These are phyloP conservation scores for Phalacrocorax carbo DNA, from an alignment of 2,113 vertebrate species.

Conservation along the genomic window DNA sequence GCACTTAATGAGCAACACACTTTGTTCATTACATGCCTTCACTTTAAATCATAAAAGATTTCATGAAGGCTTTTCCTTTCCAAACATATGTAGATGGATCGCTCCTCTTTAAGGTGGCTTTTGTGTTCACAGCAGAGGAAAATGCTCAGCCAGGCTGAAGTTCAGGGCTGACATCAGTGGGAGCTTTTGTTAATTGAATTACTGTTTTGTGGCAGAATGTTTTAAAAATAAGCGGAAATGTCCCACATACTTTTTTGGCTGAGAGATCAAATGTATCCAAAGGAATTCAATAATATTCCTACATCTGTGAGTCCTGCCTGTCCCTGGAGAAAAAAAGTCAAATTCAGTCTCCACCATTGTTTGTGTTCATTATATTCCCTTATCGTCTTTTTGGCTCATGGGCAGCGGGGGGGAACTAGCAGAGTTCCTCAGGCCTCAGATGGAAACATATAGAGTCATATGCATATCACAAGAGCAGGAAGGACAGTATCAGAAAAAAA, in stretches of 20 bases:
- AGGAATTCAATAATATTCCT: constrained; percentile 72
- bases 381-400: constrained; percentile 30
- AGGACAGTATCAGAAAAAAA: constrained; percentile 45
- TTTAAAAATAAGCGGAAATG: constrained; percentile 70
- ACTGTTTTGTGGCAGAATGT: constrained; percentile 67
- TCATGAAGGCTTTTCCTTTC: constrained; percentile 39
- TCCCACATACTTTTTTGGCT: constrained; percentile 64
- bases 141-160: constrained; percentile 14
- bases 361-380: constrained; percentile 59
- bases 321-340: constrained; percentile 46
- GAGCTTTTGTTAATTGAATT: constrained; percentile 64
- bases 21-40: constrained; percentile 36
- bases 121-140: constrained; percentile 4
- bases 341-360: constrained; percentile 50
- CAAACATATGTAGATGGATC: constrained; percentile 13
- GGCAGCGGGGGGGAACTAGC: constrained; percentile 38
- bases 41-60: constrained; percentile 22
- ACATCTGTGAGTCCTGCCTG: constrained; percentile 67
- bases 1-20: constrained; percentile 12
- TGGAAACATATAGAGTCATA: constrained; percentile 55
- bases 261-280: constrained; percentile 67
- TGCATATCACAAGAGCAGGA: constrained; percentile 42
- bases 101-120: constrained; percentile 48
- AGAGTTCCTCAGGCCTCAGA: constrained; percentile 31
- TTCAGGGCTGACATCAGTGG: constrained; percentile 60